Conservation (phyloP, 2,113 vertebrate genomes). For the Amblyopsis rosae region DNA sequence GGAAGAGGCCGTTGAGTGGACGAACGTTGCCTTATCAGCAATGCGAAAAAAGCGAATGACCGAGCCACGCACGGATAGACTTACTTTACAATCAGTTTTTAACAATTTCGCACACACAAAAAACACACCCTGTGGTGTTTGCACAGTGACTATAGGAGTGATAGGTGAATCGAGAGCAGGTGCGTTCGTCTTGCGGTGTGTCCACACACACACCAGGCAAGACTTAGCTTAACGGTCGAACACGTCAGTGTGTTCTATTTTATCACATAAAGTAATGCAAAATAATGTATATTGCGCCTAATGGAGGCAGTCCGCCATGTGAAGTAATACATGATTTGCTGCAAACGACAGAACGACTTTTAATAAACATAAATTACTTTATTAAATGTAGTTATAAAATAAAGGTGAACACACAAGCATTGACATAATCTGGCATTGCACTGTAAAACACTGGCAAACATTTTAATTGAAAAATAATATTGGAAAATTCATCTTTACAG, state of each 20-base stretch:
- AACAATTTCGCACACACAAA: not conserved
- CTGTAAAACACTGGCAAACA: conserved; percentile 53
- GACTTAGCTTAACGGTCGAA: conserved; percentile 55
- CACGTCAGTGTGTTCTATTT: conserved; percentile 20
- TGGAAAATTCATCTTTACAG: conserved; percentile 43
- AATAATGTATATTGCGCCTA: not conserved
- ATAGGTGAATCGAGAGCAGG: conserved; percentile 74
- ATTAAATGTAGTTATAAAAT: conserved; percentile 71
- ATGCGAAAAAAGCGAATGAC: not conserved
- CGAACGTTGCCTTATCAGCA: not conserved
- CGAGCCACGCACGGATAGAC: not conserved
- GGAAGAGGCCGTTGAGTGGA: conserved; percentile 28
- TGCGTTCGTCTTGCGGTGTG: conserved; percentile 28
- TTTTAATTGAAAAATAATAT: not conserved
- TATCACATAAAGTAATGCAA: not conserved
- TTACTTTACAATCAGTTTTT: not conserved
- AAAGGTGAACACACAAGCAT: conserved; percentile 68
- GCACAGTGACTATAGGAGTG: conserved; percentile 49
- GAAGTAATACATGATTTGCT: not conserved
- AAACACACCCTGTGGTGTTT: conserved; percentile 50
- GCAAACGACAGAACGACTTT: conserved; percentile 29
- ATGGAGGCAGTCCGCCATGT: too few species aligned
- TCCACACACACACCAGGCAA: too few species aligned
- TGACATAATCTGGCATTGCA: conserved; percentile 67
- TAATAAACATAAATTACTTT: conserved; percentile 83